Conservation (phyloP, 2,888 invertebrate species). For the Nudaria mundana region DNA sequence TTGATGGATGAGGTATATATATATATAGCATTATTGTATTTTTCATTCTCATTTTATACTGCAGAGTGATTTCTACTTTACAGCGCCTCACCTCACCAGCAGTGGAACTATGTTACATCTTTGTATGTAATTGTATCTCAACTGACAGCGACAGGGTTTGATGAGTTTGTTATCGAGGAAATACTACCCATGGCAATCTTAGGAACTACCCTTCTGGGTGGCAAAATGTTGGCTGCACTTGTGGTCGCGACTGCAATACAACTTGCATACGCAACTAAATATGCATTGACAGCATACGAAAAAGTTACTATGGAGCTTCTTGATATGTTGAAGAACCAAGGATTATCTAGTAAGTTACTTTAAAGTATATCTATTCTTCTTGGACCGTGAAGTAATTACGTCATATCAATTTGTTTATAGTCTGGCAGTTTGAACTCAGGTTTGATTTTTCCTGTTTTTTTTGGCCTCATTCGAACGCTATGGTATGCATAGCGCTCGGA, state of each 20-base stretch:
- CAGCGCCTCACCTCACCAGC: slow-evolving; percentile 47
- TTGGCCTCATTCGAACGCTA: too few species aligned
- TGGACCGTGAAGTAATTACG: too few species aligned
- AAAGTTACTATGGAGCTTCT: slow-evolving; percentile 55
- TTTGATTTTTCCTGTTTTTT: too few species aligned
- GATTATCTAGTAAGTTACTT: slow-evolving; percentile 56
- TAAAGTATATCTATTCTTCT: neutral
- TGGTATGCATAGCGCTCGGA: too few species aligned
- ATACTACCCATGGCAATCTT: slow-evolving; percentile 49
- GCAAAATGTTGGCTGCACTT: slow-evolving; percentile 66
- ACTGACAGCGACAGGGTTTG: slow-evolving; percentile 61
- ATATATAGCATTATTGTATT: too few species aligned
- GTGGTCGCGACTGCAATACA: slow-evolving; percentile 66
- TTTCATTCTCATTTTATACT: too few species aligned
- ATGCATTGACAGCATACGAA: slow-evolving; percentile 62
- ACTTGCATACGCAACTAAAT: slow-evolving; percentile 60
- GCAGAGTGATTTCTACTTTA: too few species aligned
- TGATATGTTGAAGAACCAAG: slow-evolving; percentile 67
- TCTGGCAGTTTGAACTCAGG: too few species aligned
- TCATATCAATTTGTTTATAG: too few species aligned
- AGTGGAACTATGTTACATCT: slow-evolving; percentile 67
- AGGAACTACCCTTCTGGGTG: slow-evolving; percentile 52
- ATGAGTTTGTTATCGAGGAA: slow-evolving; percentile 55
- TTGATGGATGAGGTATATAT: too few species aligned
- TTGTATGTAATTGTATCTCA: slow-evolving; percentile 59